phyloP scores from a whole-genome alignment of 2,888 invertebrate species.

The Itoplectis maculator region DNA sequence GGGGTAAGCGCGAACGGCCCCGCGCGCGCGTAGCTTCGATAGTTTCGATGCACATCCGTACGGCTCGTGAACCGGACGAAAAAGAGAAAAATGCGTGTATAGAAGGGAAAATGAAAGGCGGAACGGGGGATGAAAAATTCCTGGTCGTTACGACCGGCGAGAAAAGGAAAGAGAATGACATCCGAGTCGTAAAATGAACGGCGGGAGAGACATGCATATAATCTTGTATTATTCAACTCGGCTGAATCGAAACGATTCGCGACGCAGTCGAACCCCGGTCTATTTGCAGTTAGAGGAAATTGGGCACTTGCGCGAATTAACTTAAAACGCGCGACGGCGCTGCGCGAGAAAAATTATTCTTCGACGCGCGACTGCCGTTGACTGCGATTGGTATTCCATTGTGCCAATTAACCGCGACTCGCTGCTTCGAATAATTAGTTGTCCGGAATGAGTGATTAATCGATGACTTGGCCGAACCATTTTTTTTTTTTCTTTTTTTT shows the following conservation, averaged over 20 bases:
- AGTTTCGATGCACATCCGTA: slow-evolving; percentile 32
- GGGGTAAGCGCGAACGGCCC: background rate
- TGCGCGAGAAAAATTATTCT: background rate
- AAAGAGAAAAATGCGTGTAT: background rate
- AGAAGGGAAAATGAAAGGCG: background rate
- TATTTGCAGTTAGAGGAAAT: slow-evolving; percentile 8
- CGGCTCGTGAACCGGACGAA: slow-evolving; percentile 2
- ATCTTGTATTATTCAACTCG: slow-evolving; percentile 17
- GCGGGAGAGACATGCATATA: slow-evolving; percentile 12
- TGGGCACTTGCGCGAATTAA: slow-evolving; percentile 9
- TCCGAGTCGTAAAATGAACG: slow-evolving; percentile 13
- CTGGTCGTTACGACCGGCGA: background rate
- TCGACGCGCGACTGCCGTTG: background rate
- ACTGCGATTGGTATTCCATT: background rate
- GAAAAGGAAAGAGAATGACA: slow-evolving; percentile 5
- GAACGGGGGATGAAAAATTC: background rate
- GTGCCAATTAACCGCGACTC: background rate
- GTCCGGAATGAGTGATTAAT: background rate
- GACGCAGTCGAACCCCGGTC: background rate
- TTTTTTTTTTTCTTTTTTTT: too few species aligned
- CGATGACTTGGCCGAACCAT: background rate
- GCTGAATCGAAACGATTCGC: slow-evolving; percentile 1
- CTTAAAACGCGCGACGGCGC: background rate
- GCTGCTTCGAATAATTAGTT: background rate
- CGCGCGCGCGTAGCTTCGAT: slow-evolving; percentile 10